These are phyloP conservation scores for Drosophila cardini DNA, from an alignment of 1,140 invertebrate species.

Conservation along the genomic window DNA sequence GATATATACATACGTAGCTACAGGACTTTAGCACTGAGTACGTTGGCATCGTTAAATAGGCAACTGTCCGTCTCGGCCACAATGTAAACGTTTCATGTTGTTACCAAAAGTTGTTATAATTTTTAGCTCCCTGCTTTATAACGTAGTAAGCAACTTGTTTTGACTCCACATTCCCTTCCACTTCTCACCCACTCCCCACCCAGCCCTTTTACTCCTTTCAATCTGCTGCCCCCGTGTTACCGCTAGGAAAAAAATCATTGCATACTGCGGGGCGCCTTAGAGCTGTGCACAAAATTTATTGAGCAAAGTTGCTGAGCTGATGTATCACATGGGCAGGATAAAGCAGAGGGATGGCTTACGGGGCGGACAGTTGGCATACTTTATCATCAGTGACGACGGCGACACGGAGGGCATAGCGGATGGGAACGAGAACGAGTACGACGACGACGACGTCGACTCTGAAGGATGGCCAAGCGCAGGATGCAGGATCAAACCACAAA, in stretches of 20 bases:
- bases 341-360: constrained; percentile 24
- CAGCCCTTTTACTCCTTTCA: background rate
- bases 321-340: constrained; percentile 59
- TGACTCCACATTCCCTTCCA: constrained; percentile 12
- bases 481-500: constrained; percentile 83
- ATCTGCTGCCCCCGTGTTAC: background rate
- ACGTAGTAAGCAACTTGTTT: constrained; percentile 70
- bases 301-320: constrained; percentile 81
- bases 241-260: constrained; percentile 64
- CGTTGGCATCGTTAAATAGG: constrained; percentile 61
- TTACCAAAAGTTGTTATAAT: constrained; percentile 82
- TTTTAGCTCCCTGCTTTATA: constrained; percentile 55
- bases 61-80: constrained; percentile 56
- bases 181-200: background rate
- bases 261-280: constrained; percentile 74
- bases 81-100: constrained; percentile 82
- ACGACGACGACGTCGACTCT: constrained; percentile 54
- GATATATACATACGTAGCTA: background rate
- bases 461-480: constrained; percentile 60
- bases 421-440: constrained; percentile 38
- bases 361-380: constrained; percentile 79
- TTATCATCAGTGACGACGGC: constrained; percentile 75
- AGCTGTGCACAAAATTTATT: constrained; percentile 77
- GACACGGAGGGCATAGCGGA: constrained; percentile 39
- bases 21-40: constrained; percentile 14